Evolutionary conservation across 2,888 invertebrate genomes (phyloP), one percentile per base, ranked within the genome.

Genomic region (Venusia cambrica): DNA sequence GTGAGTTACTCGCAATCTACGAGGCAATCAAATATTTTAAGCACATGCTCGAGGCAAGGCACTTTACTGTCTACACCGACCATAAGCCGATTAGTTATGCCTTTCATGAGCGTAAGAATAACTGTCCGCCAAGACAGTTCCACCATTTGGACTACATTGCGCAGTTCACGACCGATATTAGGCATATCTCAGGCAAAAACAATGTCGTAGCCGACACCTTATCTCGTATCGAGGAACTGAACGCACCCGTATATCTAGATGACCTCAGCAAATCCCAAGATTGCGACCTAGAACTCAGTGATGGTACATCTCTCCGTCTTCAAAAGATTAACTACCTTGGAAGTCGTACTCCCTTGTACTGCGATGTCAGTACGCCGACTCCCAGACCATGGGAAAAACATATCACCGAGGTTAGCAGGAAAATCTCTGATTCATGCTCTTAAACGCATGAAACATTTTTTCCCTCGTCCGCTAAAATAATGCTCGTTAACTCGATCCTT

Each of bases 1-100:
- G 38, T 5, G 68, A 73, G 45, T 45, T 77, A 0, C 48, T 65
- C 2, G 70, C 66, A 0, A 58, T 61, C 2, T 73, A 64, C 33
- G 26, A 44, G 29, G 6, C 7, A n/a, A 29, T 38, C n/a, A 15
- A 13, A 11, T 22, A 38, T 9, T 38, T 38, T 8, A 5, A 32
- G 2, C 26, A 35, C 5, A 31, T 35, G 33, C 5, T 54, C 2
- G 43, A 44, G n/a, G 45, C 29, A 1, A 19, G 32, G 5, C 22
- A 26, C 4, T 48, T 48, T 9, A 26, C 42, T 9, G 11, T 54
- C 1, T 54, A 35, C 22, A 52, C 52, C 0, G 57, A 57, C 33
- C 56, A 57, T 13, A 51, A 47, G 7, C 48, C 50, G 7, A 24
- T 75, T 5, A 39, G 44, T 0, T 72, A 45, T 11, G 70, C 73